These are phyloP conservation scores for Euplexia lucipara DNA, from an alignment of 2,888 invertebrate genomes.

Conservation along the genomic window DNA sequence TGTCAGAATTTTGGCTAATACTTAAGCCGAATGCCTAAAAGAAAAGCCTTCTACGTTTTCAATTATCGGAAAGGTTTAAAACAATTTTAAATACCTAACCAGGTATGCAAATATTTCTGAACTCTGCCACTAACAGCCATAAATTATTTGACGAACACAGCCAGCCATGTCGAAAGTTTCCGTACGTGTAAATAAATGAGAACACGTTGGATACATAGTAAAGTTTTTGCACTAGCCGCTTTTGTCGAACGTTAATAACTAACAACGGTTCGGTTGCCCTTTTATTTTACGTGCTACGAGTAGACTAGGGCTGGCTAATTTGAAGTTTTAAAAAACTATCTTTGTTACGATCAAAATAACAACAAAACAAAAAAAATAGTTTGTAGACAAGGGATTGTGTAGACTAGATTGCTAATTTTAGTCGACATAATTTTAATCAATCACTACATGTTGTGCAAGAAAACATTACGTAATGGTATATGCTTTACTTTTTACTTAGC, in stretches of 20 bases:
- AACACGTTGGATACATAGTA: slow-evolving; percentile 30
- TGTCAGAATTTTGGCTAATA: too few species aligned
- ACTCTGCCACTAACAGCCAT: slow-evolving; percentile 18
- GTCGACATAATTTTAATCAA: not conserved
- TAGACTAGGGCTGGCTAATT: slow-evolving; percentile 34
- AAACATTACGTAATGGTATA: too few species aligned
- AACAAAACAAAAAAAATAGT: too few species aligned
- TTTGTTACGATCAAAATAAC: too few species aligned
- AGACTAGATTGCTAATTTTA: too few species aligned
- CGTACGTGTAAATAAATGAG: slow-evolving; percentile 49
- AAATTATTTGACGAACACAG: slow-evolving; percentile 29
- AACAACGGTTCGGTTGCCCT: slow-evolving; percentile 60
- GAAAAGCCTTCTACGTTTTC: too few species aligned
- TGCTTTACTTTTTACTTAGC: too few species aligned
- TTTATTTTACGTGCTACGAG: slow-evolving; percentile 61
- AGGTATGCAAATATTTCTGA: not conserved
- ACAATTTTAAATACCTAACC: not conserved
- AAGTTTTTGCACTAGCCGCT: slow-evolving; percentile 50
- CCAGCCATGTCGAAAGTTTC: slow-evolving; percentile 23
- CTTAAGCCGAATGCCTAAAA: too few species aligned
- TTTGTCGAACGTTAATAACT: slow-evolving; percentile 63
- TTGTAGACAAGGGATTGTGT: too few species aligned
- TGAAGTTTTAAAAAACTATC: too few species aligned
- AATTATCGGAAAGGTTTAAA: too few species aligned
- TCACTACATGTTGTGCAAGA: too few species aligned